Evolutionary conservation across 2,888 invertebrate genomes (phyloP), one percentile per base, ranked within the genome.

Genomic region (Synergus umbraculus): DNA sequence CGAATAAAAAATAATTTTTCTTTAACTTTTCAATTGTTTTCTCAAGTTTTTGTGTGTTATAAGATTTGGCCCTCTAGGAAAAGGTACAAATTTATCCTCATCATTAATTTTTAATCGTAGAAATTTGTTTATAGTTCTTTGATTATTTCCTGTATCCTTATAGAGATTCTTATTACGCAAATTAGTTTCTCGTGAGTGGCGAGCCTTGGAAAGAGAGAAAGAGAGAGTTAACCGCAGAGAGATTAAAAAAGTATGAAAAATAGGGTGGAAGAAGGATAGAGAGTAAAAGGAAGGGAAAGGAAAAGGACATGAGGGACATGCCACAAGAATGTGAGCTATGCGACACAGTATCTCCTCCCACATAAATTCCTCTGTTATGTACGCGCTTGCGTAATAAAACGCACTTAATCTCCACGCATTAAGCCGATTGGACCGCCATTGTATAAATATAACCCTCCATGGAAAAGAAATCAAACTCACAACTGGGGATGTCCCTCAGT

Each of bases 391-490:
- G 84, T 86, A 85, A 86, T 86, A 85, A 44, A 69, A 84, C 83
- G 85, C 83, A 85, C 86, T 86, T 86, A 84, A 85, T 86, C 86
- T 81, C 84, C 77, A 69, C 82, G 85, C 84, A 86, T 87, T 86
- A 82, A 82, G 79, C 81, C 83, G 85, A 87, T 85, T 86, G 85
- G 83, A 82, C 82, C 85, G 81, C 83, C 83, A 82, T 78, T 81
- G 66, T 69, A 41, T 64, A 41, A 63, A 69, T 69, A 64, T 46
- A 44, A 58, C 58, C 9, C 66, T 44, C 46, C 37, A 43, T 69
- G 65, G 69, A 63, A 46, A 81, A 82, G 79, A 78, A 79, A 78
- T 79, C 76, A 76, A 78, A 79, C 76, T 78, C 79, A 69, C 78
- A 78, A 78, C 78, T 82, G 78, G 78, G 79, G 78, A 80, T 80